phyloP scores from a whole-genome alignment of 2,797 vertebrate genomes.

The Sebastes goodei region DNA sequence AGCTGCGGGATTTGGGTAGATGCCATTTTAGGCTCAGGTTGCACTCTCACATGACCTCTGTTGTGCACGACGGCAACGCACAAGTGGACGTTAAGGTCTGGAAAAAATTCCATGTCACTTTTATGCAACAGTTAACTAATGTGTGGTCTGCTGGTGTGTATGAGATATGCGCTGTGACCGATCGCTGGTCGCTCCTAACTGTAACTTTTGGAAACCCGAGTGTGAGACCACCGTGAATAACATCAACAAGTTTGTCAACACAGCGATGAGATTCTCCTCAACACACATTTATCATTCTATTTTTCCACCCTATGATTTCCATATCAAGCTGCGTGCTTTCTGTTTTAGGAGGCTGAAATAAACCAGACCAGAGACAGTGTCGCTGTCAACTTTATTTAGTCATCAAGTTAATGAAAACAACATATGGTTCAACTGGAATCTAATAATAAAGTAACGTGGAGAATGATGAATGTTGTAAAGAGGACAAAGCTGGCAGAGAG shows the following conservation, averaged over 20 bases:
- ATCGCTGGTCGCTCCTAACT: conserved; percentile 25
- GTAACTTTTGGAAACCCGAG: conserved; percentile 46
- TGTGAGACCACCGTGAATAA: conserved; percentile 43
- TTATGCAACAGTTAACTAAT: conserved; percentile 52
- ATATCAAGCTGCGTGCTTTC: neutral
- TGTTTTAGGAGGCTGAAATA: conserved; percentile 26
- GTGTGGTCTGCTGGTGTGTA: conserved; percentile 49
- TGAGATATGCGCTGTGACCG: conserved; percentile 38
- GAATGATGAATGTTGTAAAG: conserved; percentile 48
- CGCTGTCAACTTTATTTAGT: conserved; percentile 38
- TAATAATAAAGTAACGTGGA: conserved; percentile 21
- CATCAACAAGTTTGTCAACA: conserved; percentile 65
- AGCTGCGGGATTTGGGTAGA: conserved; percentile 70
- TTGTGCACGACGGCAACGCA: conserved; percentile 48
- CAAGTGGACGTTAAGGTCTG: conserved; percentile 67
- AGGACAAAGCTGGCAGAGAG: conserved; percentile 45
- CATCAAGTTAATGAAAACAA: conserved; percentile 35
- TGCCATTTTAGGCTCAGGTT: conserved; percentile 79
- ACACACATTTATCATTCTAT: conserved; percentile 32
- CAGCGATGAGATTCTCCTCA: conserved; percentile 7
- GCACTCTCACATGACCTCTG: conserved; percentile 79
- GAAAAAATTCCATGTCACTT: conserved; percentile 66
- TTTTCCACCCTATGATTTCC: conserved; percentile 24
- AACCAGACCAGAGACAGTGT: conserved; percentile 24
- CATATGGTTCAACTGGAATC: conserved; percentile 30